Base-by-base conservation (phyloP, 2,797 vertebrate species). In the Sebastes variabilis region DNA sequence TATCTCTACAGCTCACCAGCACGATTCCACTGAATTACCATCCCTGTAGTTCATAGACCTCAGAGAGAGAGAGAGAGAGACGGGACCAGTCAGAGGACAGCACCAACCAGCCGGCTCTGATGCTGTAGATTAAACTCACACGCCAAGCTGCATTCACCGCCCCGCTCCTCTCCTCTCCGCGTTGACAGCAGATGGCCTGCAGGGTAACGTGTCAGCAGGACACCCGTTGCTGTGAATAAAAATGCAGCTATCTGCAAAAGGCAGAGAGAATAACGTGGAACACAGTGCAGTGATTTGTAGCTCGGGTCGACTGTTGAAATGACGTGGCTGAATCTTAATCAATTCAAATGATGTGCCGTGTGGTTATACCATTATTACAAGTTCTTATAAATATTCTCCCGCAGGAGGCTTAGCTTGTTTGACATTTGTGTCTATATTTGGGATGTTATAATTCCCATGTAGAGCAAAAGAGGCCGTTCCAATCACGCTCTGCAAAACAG, bases 371-470 rank as follows among this genome's bases (percentile, higher is more conserved):
- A 54, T 83, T 81, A 78, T 76, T 84, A 64, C 49, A 76, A 69
- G 54, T 73, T 81, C 68, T 77, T 59, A 66, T 80, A 66, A 83
- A 83, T 75, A 75, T 60, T 66, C 75, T 88, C 58, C 79, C 77
- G 65, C 76, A 83, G 79, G 76, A 86, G 81, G 81, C 78, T 87
- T 66, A 77, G 72, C 32, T 65, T 68, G 80, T 73, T 86, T 82
- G 38, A 78, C 83, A 80, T 83, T 82, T 87, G 85, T 75, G 84
- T 88, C 89, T 92, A 92, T 89, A 92, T 92, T 90, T 91, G 82
- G 87, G 75, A 8, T 32, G 24, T 72, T 73, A 36, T 86, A 71
- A 90, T 89, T 90, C 61, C 74, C 85, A 83, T 79, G 79, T 84
- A 85, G 66, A 73, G 66, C 52, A 61, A 65, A 13, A 34, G 34